phyloP scores from a whole-genome alignment of 2,113 vertebrate species.

The Piprites chloris region DNA sequence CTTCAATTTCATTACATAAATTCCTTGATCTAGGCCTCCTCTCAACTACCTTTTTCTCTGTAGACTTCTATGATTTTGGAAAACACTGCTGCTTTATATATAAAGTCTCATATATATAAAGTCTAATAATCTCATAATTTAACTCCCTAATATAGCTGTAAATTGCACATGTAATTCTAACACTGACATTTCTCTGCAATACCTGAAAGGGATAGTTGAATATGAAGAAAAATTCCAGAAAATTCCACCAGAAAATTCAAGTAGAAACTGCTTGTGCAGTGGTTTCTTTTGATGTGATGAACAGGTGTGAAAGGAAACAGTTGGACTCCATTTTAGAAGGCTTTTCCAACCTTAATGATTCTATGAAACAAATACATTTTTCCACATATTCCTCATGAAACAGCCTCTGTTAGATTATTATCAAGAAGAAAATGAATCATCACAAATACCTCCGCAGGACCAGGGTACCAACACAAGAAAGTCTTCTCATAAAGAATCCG shows the following conservation, averaged over 20 bases:
- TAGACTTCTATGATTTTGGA: not conserved
- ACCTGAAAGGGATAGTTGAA: not conserved
- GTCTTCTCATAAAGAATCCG: not conserved
- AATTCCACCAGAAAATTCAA: not conserved
- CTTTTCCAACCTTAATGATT: not conserved
- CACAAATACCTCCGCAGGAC: not conserved
- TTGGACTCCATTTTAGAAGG: accelerated
- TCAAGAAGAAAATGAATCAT: not conserved
- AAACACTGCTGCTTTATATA: not conserved
- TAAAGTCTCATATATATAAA: too few species aligned
- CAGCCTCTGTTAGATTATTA: not conserved
- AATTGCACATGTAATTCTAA: not conserved
- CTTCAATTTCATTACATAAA: not conserved
- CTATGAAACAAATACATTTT: not conserved
- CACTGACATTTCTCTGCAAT: not conserved
- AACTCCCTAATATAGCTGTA: not conserved
- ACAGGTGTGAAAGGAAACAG: not conserved
- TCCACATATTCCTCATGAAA: not conserved
- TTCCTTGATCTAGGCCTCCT: not conserved
- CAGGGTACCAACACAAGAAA: not conserved
- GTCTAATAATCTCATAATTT: not conserved
- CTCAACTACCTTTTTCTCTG: not conserved
- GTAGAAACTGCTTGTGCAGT: not conserved
- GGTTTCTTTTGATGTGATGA: not conserved
- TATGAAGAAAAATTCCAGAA: not conserved